Evolutionary conservation across 2,797 vertebrate species (phyloP).

Genomic region (Numenius phaeopus): DNA sequence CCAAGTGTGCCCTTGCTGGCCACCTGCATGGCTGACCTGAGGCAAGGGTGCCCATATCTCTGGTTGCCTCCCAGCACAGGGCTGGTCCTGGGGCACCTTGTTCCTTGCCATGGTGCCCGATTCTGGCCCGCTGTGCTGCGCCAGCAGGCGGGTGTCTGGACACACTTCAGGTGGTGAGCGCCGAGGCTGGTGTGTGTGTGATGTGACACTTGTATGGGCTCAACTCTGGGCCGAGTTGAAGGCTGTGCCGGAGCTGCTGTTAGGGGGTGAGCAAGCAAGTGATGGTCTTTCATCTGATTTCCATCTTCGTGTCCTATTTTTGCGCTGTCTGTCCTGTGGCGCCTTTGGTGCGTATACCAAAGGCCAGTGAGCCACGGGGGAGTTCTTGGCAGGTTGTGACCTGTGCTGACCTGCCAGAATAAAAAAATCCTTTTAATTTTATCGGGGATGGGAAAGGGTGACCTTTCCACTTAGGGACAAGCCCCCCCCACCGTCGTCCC

Average conservation of each 20-base stretch:
- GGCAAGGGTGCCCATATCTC: not conserved
- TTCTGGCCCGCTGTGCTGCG: fast-evolving
- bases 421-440: not conserved
- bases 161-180: not conserved
- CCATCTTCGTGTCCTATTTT: not conserved
- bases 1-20: fast-evolving
- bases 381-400: not conserved
- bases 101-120: not conserved
- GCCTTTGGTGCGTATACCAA: not conserved
- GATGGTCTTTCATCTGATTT: not conserved
- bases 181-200: fast-evolving
- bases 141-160: not conserved
- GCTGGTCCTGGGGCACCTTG: not conserved
- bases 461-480: not conserved
- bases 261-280: fast-evolving
- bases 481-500: too few species aligned
- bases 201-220: fast-evolving
- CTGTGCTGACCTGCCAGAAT: not conserved
- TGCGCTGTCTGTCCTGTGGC: not conserved
- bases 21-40: not conserved
- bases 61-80: fast-evolving
- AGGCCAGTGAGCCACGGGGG: not conserved
- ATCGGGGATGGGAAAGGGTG: not conserved
- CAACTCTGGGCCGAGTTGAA: not conserved
- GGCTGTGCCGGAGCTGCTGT: not conserved